Base-by-base conservation (phyloP, 2,113 vertebrate genomes). In the Globicephala melas region DNA sequence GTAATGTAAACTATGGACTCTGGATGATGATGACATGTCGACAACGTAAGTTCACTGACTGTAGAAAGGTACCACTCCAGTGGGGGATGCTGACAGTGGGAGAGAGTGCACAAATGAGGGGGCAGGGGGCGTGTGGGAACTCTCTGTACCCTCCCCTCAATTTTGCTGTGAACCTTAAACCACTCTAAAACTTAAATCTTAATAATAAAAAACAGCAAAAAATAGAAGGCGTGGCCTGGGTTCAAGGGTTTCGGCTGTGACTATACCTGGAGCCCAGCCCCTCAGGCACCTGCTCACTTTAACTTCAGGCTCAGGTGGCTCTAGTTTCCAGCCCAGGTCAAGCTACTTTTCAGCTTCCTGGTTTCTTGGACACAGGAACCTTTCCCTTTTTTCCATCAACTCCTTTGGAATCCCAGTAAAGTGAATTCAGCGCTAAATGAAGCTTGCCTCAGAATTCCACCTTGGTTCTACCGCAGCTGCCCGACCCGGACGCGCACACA, bases 21-120 rank as follows among this genome's bases (percentile, higher is more conserved):
- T 31, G 25, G 58, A 25, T 77, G 87, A n/a, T 6, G 47, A 9
- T 60, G 28, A 50, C 6, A 73, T 13, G 41, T 28, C 41, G 26
- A n/a, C 0, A 0, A n/a, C 1, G 0, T 4, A 63, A 41, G 62
- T 36, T 65, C 73, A 8, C n/a, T n/a, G 44, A 18, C 6, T 38
- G 3, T 28, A 38, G 65, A 90, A 21, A 65, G 88, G 10, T 20
- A 53, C 23, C 44, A 36, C 15, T 65, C 73, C 25, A 33, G 73
- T 28, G 62, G 44, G 60, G 31, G 33, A 28, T 36, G 2, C 0
- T 79, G 73, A 50, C 8, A 31, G 60, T 20, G 0, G 6, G 44
- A 53, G 33, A 79, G 11, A 2, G 44, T 38, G 25, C 28, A 47
- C 44, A 21, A 10, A 31, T n/a, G 73, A 77, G 25, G 15, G 25